Conservation (phyloP, 2,113 vertebrate species). For the Buteo buteo region DNA sequence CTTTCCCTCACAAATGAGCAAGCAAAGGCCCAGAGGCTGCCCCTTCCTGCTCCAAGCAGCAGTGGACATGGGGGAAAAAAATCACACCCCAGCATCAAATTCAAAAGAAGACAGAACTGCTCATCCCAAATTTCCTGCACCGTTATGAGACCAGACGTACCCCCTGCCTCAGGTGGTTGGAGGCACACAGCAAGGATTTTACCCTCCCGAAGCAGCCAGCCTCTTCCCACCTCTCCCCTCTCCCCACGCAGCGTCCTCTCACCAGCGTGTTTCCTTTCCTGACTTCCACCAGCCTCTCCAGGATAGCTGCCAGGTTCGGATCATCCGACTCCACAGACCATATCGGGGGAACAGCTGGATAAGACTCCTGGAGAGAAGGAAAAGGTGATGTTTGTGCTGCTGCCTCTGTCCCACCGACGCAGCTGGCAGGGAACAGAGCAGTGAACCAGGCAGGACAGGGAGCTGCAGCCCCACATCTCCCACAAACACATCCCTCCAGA, state of each 20-base stretch:
- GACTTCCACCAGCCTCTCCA: constrained; percentile 93
- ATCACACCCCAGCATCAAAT: neutral
- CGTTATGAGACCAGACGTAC: accelerated
- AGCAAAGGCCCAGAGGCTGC: neutral
- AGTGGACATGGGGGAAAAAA: accelerated
- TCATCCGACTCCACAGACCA: constrained; percentile 98
- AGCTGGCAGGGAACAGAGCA: accelerated
- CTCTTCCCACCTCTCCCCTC: neutral
- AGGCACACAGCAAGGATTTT: neutral
- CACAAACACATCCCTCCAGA: neutral
- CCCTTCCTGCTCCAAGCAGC: neutral
- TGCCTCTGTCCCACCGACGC: accelerated
- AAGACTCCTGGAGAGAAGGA: constrained; percentile 80
- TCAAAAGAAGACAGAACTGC: neutral
- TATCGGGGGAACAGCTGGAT: constrained; percentile 90
- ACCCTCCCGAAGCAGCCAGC: accelerated
- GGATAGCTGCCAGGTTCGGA: constrained; percentile 89
- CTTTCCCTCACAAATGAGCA: neutral
- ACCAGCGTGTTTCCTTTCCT: constrained; percentile 93
- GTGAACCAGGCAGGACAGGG: neutral
- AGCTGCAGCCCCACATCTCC: neutral
- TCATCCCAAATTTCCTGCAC: neutral
- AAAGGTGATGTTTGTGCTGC: neutral
- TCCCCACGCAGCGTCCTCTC: neutral
- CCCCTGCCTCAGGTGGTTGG: accelerated